These are phyloP conservation scores for Abramis brama DNA, from an alignment of 2,113 vertebrate species.

Conservation along the genomic window DNA sequence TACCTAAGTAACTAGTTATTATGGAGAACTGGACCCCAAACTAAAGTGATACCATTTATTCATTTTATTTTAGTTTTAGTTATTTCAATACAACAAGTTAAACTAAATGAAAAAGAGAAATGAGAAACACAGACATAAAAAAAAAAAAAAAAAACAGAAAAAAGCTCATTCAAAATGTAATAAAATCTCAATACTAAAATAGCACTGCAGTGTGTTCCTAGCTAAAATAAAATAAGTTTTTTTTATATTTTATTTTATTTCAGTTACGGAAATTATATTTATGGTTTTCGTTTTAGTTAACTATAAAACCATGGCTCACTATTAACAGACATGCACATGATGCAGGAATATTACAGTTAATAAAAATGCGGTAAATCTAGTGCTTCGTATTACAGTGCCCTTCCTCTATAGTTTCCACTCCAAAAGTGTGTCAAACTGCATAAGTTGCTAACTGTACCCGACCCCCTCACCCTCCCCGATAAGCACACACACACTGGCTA, in stretches of 20 bases:
- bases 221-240: not conserved
- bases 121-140: not conserved
- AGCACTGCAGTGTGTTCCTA: not conserved
- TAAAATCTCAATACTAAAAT: not conserved
- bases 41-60: not conserved
- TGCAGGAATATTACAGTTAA: conserved; percentile 53
- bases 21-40: no score
- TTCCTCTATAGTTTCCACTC: not conserved
- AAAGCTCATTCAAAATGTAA: not conserved
- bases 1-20: no score
- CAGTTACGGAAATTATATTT: not conserved
- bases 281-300: not conserved
- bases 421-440: not conserved
- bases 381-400: conserved; percentile 54
- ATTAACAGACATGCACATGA: conserved; percentile 15
- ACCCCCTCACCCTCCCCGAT: not conserved
- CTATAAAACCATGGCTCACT: not conserved
- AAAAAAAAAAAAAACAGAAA: not conserved
- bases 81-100: no score
- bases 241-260: not conserved
- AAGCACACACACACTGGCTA: not conserved
- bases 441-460: not conserved
- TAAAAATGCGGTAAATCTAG: conserved; percentile 55
- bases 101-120: no score
- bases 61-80: not conserved